Conservation (phyloP, 1,140 invertebrate species). For the Bathynomus jamesi region DNA sequence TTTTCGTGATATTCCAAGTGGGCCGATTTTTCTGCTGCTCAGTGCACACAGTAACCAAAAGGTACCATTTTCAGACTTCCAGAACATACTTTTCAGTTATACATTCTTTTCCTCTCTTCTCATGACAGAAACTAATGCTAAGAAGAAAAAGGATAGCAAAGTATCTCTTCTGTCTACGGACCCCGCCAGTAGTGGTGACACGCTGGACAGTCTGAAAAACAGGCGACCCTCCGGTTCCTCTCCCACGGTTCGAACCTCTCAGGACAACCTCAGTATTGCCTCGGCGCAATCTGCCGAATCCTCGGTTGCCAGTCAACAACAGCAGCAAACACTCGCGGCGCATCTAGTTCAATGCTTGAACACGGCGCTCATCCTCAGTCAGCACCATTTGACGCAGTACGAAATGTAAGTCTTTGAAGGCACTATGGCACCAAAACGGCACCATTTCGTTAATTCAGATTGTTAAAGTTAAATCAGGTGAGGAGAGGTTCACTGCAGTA, state of each 20-base stretch:
- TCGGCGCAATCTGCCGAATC: slow-evolving; percentile 19
- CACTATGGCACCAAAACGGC: too few relatives aligned
- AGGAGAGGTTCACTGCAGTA: too few relatives aligned
- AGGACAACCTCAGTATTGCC: slow-evolving; percentile 33
- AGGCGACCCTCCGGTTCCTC: slow-evolving; percentile 27
- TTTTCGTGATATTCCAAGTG: too few relatives aligned
- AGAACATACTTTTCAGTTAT: too few relatives aligned
- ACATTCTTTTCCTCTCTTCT: too few relatives aligned
- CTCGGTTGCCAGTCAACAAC: slow-evolving; percentile 42
- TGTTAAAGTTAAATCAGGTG: too few relatives aligned
- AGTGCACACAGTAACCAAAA: too few relatives aligned
- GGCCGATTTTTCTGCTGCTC: too few relatives aligned
- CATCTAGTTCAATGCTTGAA: slow-evolving; percentile 72
- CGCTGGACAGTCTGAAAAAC: slow-evolving; percentile 24
- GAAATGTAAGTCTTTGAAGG: slow-evolving; percentile 36
- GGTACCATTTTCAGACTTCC: too few relatives aligned
- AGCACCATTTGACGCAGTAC: slow-evolving; percentile 36
- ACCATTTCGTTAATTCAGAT: too few relatives aligned
- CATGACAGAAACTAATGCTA: slow-evolving; percentile 20
- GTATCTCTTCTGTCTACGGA: slow-evolving; percentile 25
- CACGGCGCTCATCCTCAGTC: slow-evolving; percentile 52
- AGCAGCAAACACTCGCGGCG: slow-evolving; percentile 62
- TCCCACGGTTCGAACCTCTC: slow-evolving; percentile 22
- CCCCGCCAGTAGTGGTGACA: slow-evolving; percentile 18
- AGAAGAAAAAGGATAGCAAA: slow-evolving; percentile 33